A percentile compares a stretch with the other conserved stretches of the same genome.
Evolutionary conservation across 1,140 invertebrate species (phyloP).

Genomic region (Spodoptera litura): DNA sequence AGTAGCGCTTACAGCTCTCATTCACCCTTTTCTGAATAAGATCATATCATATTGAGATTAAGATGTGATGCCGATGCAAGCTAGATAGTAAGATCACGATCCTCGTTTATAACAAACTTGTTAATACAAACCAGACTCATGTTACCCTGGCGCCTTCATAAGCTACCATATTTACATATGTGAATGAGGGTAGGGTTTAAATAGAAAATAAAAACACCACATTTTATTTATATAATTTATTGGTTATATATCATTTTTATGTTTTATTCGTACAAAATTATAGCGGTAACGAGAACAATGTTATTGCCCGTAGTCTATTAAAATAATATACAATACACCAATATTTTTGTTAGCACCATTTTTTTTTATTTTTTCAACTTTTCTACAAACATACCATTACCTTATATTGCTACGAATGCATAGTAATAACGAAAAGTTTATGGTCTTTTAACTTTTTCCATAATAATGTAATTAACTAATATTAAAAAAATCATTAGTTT

Average conservation of each 20-base stretch:
- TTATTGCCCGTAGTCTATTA: slow-evolving; percentile 73
- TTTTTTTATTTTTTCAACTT: slow-evolving; percentile 78
- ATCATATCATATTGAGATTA: too few species aligned
- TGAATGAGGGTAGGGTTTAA: too few species aligned
- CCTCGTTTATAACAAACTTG: too few species aligned
- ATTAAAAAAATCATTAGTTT: slow-evolving; percentile 71
- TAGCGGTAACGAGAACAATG: slow-evolving; percentile 73
- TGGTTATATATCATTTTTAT: slow-evolving; percentile 67
- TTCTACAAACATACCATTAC: slow-evolving; percentile 78
- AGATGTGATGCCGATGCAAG: too few species aligned
- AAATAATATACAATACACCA: slow-evolving; percentile 77
- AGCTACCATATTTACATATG: too few species aligned
- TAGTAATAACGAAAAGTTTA: slow-evolving; percentile 71
- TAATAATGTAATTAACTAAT: slow-evolving; percentile 65
- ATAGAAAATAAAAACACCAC: slow-evolving; percentile 9
- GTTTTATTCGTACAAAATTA: slow-evolving; percentile 77
- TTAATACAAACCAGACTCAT: too few species aligned
- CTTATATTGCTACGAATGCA: slow-evolving; percentile 79
- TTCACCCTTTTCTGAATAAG: too few species aligned
- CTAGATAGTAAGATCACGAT: too few species aligned
- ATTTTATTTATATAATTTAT: slow-evolving; percentile 68
- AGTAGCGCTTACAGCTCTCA: too few species aligned
- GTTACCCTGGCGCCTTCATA: too few species aligned
- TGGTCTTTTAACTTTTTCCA: slow-evolving; percentile 74
- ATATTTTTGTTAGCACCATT: slow-evolving; percentile 83